phyloP scores from a whole-genome alignment of 2,113 vertebrate species.

The Megatriorchis doriae region DNA sequence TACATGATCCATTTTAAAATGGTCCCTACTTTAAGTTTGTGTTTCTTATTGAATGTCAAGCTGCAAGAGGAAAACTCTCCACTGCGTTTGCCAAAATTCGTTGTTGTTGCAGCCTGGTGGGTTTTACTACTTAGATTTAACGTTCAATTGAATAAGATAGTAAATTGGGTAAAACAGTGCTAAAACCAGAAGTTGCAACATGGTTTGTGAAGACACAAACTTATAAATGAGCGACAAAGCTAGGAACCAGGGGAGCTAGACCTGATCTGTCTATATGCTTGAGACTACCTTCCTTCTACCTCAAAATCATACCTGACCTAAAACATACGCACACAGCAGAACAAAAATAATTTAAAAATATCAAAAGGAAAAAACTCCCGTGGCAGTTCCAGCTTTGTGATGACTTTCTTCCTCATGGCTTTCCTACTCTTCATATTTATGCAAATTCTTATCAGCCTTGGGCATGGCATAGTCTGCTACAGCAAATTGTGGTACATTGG shows the following conservation, averaged over 20 bases:
- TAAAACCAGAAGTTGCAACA: not conserved
- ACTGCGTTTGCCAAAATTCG: rapidly evolving
- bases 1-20: not conserved
- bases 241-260: not conserved
- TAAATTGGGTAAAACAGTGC: not conserved
- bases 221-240: not conserved
- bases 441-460: not conserved
- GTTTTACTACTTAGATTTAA: not conserved
- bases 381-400: not conserved
- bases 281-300: not conserved
- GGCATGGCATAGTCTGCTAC: not conserved
- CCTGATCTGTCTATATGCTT: not conserved
- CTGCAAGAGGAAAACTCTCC: not conserved
- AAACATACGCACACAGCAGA: not conserved
- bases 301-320: not conserved
- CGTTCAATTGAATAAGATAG: not conserved
- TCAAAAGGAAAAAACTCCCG: not conserved
- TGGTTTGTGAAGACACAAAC: not conserved
- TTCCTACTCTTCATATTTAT: not conserved
- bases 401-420: not conserved
- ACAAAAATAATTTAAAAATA: not conserved
- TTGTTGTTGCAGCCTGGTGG: not conserved
- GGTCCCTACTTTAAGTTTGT: not conserved
- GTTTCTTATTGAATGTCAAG: not conserved
- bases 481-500: not conserved